Conservation (phyloP, 2,888 invertebrate species). For the Empis stercorea region DNA sequence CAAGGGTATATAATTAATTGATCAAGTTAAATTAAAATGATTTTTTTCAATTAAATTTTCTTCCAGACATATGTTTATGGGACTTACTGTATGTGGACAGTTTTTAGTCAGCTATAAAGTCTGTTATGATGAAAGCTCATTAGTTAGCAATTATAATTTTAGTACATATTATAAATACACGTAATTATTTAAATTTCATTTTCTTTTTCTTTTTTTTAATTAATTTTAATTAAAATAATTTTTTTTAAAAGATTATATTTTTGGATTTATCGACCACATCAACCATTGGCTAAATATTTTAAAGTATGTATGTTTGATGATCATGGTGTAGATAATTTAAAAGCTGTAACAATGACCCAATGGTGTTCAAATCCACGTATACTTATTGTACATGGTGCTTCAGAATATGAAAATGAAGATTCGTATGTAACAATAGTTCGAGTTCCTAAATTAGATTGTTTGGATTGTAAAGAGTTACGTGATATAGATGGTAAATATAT, state of each 20-base stretch:
- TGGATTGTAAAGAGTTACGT: constrained; percentile 44
- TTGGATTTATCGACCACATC: constrained; percentile 35
- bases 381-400: constrained; percentile 44
- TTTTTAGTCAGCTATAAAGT: constrained; percentile 75
- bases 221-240: not conserved
- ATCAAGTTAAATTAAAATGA: not conserved
- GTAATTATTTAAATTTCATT: constrained; percentile 44
- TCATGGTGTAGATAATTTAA: constrained; percentile 46
- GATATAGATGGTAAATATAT: constrained; percentile 34
- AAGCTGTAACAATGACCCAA: constrained; percentile 48
- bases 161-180: constrained; percentile 48
- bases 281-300: constrained; percentile 34
- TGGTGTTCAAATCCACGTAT: constrained; percentile 48
- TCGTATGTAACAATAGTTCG: constrained; percentile 35
- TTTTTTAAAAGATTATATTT: constrained; percentile 28
- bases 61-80: constrained; percentile 81
- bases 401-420: constrained; percentile 34
- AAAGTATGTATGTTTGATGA: constrained; percentile 48
- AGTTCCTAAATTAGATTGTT: constrained; percentile 50
- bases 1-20: constrained; percentile 27
- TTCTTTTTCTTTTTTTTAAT: too few species aligned
- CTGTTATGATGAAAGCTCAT: constrained; percentile 43
- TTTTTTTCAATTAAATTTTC: not conserved
- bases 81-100: constrained; percentile 87
- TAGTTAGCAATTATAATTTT: constrained; percentile 42